Percentiles rank a stretch among this genome's conserved stretches.
Evolutionary conservation across 2,113 vertebrate species (phyloP).

Genomic region (Ammospiza nelsoni): DNA sequence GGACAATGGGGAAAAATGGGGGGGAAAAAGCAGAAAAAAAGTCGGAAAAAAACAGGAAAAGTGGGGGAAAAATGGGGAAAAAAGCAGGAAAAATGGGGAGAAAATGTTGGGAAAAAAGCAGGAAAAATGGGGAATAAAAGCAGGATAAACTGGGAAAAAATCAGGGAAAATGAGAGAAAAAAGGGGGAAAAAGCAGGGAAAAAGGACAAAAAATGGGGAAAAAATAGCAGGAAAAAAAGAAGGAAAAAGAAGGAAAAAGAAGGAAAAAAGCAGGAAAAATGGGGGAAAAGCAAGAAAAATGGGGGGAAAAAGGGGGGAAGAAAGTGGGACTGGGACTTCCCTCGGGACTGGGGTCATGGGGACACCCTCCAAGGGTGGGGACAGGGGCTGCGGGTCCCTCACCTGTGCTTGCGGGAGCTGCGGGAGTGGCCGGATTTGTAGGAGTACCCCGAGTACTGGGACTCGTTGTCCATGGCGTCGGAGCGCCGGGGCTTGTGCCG

Average conservation of each 20-base stretch:
- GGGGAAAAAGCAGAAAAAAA: neutral
- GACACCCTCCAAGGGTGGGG: neutral
- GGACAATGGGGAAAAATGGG: no score
- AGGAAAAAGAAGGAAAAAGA: no score
- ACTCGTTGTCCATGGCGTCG: conserved; percentile 92
- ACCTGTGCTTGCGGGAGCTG: conserved; percentile 92
- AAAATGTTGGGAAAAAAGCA: neutral
- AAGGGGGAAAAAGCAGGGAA: no score
- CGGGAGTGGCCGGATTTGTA: conserved; percentile 93
- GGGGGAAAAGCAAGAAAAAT: no score
- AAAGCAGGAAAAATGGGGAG: no score
- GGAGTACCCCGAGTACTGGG: conserved; percentile 92
- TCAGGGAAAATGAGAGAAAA: no score
- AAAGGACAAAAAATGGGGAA: no score
- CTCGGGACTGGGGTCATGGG: rapidly evolving
- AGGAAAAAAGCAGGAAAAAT: no score
- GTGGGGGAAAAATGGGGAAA: neutral
- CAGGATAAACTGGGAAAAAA: no score
- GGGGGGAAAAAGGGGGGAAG: no score
- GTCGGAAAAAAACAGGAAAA: neutral
- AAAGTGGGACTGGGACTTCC: neutral
- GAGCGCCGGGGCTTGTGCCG: conserved; percentile 78
- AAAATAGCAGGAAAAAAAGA: no score
- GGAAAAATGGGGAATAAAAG: no score
- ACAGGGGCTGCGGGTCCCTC: rapidly evolving